Conservation (phyloP, 2,888 invertebrate species). For the Pristionchus japonicus region DNA sequence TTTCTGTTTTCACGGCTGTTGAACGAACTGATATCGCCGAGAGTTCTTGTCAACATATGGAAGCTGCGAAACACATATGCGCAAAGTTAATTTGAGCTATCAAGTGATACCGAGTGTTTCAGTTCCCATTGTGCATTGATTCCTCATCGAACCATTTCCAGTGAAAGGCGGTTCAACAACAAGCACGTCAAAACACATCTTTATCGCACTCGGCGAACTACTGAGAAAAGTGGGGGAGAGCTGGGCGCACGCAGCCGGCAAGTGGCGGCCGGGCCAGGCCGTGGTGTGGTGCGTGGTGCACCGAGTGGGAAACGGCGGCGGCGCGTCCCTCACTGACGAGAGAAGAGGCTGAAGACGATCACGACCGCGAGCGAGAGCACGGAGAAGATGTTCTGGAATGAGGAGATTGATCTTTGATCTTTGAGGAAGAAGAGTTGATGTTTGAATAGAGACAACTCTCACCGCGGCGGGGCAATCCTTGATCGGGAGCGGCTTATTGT, state of each 20-base stretch:
- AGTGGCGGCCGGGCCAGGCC: no score
- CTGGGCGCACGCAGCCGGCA: neutral
- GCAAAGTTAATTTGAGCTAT: no score
- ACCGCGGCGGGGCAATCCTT: neutral
- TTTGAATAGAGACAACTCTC: neutral
- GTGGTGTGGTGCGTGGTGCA: neutral
- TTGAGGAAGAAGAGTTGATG: neutral
- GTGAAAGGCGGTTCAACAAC: neutral
- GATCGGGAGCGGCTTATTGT: neutral
- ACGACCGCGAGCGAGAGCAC: neutral
- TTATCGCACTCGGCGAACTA: neutral
- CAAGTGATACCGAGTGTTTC: no score
- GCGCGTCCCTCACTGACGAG: constrained; percentile 3
- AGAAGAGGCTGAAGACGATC: neutral
- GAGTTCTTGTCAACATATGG: no score
- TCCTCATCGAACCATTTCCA: no score
- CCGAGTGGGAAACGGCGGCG: neutral
- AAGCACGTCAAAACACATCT: neutral
- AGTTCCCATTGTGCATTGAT: no score
- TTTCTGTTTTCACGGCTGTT: no score
- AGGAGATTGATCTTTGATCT: neutral
- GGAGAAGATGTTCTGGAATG: neutral
- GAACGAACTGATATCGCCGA: no score
- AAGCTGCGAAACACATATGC: no score
- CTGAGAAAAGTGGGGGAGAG: neutral